These are phyloP conservation scores for Lochmaea capreae DNA, from an alignment of 2,888 invertebrate genomes.

Conservation along the genomic window DNA sequence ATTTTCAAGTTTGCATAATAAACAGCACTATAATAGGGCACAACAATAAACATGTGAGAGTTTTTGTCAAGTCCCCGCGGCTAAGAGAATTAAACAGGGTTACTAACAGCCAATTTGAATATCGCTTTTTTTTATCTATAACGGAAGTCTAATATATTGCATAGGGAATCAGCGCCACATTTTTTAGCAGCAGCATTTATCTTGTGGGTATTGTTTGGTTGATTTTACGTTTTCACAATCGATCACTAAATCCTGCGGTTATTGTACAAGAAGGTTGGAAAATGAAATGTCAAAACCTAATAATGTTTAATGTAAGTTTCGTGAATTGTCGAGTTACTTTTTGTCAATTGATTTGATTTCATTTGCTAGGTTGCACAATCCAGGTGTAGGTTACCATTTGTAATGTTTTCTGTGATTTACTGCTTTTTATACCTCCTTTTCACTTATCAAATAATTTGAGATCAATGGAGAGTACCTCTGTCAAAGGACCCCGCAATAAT, in stretches of 20 bases:
- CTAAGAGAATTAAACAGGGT: slow-evolving; percentile 24
- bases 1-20: slow-evolving; percentile 51
- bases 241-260: not conserved
- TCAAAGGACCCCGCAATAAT: too few species aligned
- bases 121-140: slow-evolving; percentile 22
- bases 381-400: too few species aligned
- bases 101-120: slow-evolving; percentile 23
- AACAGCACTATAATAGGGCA: slow-evolving; percentile 51
- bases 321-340: too few species aligned
- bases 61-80: slow-evolving; percentile 48
- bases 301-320: not conserved
- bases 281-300: too few species aligned
- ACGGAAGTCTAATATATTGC: not conserved
- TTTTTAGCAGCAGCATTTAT: not conserved
- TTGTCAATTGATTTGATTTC: too few species aligned
- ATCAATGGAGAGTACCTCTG: too few species aligned
- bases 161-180: not conserved
- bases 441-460: too few species aligned
- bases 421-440: too few species aligned
- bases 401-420: too few species aligned
- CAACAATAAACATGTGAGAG: slow-evolving; percentile 39
- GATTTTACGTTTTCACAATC: too few species aligned
- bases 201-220: too few species aligned
- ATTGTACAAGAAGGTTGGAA: not conserved
- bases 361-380: too few species aligned